These are phyloP conservation scores for Zaprionus capensis DNA, from an alignment of 1,140 invertebrate species.

Conservation along the genomic window DNA sequence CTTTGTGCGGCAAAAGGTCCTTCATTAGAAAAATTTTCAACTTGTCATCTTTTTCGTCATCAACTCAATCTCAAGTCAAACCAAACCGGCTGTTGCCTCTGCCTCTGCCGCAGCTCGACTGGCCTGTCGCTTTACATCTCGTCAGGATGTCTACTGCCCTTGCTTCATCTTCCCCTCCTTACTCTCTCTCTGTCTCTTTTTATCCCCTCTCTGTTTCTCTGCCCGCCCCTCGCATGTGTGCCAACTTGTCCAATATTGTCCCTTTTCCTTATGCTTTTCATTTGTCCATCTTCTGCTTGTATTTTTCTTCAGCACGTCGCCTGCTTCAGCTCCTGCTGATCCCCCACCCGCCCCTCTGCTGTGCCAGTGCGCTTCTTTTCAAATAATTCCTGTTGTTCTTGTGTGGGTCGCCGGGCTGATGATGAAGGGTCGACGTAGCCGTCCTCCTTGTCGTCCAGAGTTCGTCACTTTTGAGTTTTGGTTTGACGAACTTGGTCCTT, in stretches of 20 bases:
- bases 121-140: constrained; percentile 74
- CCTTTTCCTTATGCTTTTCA: constrained; percentile 78
- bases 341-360: constrained; percentile 29
- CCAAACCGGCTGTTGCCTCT: constrained; percentile 69
- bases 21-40: constrained; percentile 83
- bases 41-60: constrained; percentile 81
- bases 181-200: neutral
- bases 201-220: constrained; percentile 22
- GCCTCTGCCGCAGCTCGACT: constrained; percentile 44
- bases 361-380: constrained; percentile 43
- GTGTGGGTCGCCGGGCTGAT: constrained; percentile 5
- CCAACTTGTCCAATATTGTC: constrained; percentile 78
- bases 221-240: constrained; percentile 40
- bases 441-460: constrained; percentile 32
- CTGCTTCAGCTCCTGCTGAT: neutral
- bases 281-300: constrained; percentile 77
- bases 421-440: constrained; percentile 30
- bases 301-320: constrained; percentile 37
- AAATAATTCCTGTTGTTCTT: constrained; percentile 55
- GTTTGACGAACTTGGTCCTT: constrained; percentile 67
- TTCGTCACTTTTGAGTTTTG: constrained; percentile 73
- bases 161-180: neutral
- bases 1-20: constrained; percentile 75
- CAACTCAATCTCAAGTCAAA: constrained; percentile 81
- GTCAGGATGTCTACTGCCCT: constrained; percentile 58